Percentiles rank a stretch among this genome's conserved stretches.
These are phyloP conservation scores for Hippoglossus hippoglossus DNA, from an alignment of 2,797 vertebrate species.

Conservation along the genomic window DNA sequence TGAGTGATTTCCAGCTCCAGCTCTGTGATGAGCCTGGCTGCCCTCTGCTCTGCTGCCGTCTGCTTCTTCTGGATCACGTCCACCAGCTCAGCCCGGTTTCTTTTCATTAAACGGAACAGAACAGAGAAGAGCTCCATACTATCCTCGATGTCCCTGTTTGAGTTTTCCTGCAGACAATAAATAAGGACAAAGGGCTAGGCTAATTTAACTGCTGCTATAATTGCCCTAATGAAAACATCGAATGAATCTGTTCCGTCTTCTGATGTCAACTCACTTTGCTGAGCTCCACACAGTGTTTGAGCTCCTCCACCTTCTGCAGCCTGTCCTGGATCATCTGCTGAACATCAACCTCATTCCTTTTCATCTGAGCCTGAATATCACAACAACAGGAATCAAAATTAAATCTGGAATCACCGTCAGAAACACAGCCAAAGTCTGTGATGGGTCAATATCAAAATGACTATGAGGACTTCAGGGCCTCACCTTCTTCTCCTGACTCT, in stretches of 20 bases:
- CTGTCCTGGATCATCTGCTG: conserved; percentile 75
- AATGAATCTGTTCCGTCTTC: background rate
- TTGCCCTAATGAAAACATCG: background rate
- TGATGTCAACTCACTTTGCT: conserved; percentile 76
- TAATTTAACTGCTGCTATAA: no score
- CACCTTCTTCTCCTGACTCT: conserved; percentile 80
- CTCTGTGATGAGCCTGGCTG: conserved; percentile 60
- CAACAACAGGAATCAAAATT: background rate
- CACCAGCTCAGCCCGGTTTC: conserved; percentile 58
- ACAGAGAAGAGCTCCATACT: conserved; percentile 63
- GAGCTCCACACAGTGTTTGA: conserved; percentile 69
- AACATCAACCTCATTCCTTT: conserved; percentile 46
- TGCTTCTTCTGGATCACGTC: conserved; percentile 71
- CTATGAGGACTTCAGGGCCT: background rate
- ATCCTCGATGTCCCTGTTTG: conserved; percentile 64
- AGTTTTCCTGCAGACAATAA: conserved; percentile 57
- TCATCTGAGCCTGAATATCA: conserved; percentile 65
- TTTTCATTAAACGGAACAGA: conserved; percentile 68
- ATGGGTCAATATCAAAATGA: background rate
- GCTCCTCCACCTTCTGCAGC: conserved; percentile 71
- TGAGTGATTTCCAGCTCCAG: conserved; percentile 75
- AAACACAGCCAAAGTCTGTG: background rate
- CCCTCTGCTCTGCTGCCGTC: conserved; percentile 64
- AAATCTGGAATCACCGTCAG: background rate
- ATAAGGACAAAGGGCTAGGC: background rate